These are phyloP conservation scores for Drosophila willistoni DNA, from an alignment of 1,140 invertebrate species.

Conservation along the genomic window DNA sequence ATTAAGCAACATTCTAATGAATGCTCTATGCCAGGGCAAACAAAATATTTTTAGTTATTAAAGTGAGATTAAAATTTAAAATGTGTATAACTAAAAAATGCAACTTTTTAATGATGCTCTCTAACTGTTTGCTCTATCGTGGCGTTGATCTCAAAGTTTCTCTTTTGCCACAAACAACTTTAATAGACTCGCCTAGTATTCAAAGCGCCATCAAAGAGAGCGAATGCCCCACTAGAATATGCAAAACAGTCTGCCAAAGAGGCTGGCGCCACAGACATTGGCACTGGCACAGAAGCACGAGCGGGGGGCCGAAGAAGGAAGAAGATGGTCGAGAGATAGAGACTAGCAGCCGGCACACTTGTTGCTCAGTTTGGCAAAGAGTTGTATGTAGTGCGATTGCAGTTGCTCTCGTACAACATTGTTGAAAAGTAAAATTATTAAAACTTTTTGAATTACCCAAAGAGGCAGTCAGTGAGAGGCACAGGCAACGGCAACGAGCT, in stretches of 20 bases:
- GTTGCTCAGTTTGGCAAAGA: slow-evolving; percentile 38
- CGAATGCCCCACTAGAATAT: slow-evolving; percentile 43
- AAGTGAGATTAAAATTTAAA: too few species aligned
- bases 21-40: not conserved
- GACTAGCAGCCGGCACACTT: slow-evolving; percentile 39
- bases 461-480: slow-evolving; percentile 28
- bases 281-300: not conserved
- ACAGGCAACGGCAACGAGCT: slow-evolving; percentile 59
- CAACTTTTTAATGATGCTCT: slow-evolving; percentile 8
- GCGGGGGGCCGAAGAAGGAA: too few species aligned
- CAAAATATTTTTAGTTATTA: not conserved
- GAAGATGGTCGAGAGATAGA: slow-evolving; percentile 3
- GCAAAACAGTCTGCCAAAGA: slow-evolving; percentile 32
- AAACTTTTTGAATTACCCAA: slow-evolving; percentile 71
- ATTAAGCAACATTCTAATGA: slow-evolving; percentile 10
- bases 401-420: slow-evolving; percentile 30
- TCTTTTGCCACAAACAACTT: slow-evolving; percentile 26
- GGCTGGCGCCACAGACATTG: not conserved
- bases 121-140: not conserved
- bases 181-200: slow-evolving; percentile 24
- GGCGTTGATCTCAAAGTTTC: slow-evolving; percentile 21
- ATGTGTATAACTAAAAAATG: not conserved
- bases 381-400: slow-evolving; percentile 23
- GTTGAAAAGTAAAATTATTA: slow-evolving; percentile 73
- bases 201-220: slow-evolving; percentile 29